phyloP scores from a whole-genome alignment of 2,113 vertebrate species.

The Opisthocomus hoazin region DNA sequence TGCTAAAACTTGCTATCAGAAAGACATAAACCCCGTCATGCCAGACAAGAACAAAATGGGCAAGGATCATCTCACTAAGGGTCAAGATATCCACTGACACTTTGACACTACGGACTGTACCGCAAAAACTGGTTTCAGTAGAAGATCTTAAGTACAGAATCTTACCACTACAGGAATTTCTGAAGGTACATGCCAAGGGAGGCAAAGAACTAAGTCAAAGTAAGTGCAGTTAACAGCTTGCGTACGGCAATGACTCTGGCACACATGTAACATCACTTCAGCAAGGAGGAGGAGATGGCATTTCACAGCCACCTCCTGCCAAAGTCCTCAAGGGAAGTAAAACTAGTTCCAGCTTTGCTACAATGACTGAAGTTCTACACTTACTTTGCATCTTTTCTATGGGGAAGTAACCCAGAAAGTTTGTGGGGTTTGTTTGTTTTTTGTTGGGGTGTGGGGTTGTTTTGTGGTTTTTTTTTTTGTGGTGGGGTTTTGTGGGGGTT shows the following conservation, averaged over 20 bases:
- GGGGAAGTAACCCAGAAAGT: neutral
- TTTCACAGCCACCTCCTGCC: neutral
- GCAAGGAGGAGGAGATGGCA: neutral
- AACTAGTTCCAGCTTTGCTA: neutral
- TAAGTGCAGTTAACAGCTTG: neutral
- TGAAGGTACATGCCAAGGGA: neutral
- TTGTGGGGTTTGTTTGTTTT: neutral
- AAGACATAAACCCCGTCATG: neutral
- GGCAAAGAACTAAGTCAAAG: neutral
- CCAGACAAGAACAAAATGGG: neutral
- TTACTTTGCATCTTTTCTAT: neutral
- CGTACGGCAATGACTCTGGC: neutral
- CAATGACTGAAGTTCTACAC: neutral
- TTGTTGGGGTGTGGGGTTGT: too few species aligned
- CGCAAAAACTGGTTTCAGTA: neutral
- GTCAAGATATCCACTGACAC: neutral
- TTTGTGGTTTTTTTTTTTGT: too few species aligned
- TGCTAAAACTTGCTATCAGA: neutral
- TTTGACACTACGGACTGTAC: neutral
- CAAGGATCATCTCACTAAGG: neutral
- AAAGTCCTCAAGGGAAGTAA: neutral
- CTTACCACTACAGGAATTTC: neutral
- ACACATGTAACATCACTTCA: rapidly evolving
- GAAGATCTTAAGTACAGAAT: neutral
- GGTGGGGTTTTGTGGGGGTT: too few species aligned